A percentile compares a stretch with the other conserved stretches of the same genome.
Evolutionary conservation across 2,888 invertebrate species (phyloP).

Genomic region (Amphipoea oculea): DNA sequence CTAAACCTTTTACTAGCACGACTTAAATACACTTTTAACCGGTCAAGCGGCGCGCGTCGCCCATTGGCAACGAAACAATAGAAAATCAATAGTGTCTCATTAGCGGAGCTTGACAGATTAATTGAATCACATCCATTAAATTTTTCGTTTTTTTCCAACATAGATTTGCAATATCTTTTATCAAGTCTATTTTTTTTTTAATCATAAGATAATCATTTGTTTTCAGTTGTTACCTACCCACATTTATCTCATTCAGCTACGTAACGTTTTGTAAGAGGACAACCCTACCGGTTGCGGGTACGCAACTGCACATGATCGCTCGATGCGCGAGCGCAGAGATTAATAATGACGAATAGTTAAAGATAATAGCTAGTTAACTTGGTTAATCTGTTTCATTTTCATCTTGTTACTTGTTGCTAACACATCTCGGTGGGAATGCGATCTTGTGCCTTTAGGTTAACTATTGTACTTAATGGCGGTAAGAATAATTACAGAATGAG

Average conservation of each 20-base stretch:
- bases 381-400: constrained; percentile 65
- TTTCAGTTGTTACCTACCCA: neutral
- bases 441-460: constrained; percentile 38
- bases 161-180: too few relatives aligned
- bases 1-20: too few relatives aligned
- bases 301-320: constrained; percentile 61
- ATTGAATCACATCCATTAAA: neutral
- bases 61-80: too few relatives aligned
- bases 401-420: constrained; percentile 56
- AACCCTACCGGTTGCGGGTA: constrained; percentile 54
- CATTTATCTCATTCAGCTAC: neutral
- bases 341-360: constrained; percentile 73
- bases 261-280: neutral
- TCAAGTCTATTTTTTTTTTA: neutral
- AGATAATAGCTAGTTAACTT: constrained; percentile 68
- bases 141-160: neutral
- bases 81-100: too few relatives aligned
- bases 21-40: too few relatives aligned
- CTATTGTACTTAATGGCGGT: constrained; percentile 37
- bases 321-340: constrained; percentile 67
- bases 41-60: too few relatives aligned
- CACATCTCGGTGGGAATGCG: constrained; percentile 42
- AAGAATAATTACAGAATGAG: constrained; percentile 32
- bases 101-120: too few relatives aligned
- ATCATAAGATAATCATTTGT: neutral